phyloP scores from a whole-genome alignment of 2,888 invertebrate genomes.

The Stenoptilia bipunctidactyla region DNA sequence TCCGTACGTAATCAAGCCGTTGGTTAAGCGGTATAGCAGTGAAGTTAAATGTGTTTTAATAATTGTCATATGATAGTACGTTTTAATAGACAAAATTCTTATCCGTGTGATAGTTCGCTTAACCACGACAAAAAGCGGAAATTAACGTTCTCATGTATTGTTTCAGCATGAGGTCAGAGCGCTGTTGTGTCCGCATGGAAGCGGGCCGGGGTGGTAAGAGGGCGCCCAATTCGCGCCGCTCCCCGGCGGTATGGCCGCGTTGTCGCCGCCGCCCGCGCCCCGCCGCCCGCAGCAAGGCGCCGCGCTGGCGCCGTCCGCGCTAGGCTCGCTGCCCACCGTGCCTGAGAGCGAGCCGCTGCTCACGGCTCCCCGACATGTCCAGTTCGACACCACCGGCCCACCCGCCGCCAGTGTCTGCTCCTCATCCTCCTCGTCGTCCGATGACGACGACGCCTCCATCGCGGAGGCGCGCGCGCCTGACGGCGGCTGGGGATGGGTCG shows the following conservation, averaged over 20 bases:
- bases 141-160: conserved; percentile 8
- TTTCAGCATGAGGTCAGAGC: conserved; percentile 64
- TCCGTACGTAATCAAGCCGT: too few species aligned
- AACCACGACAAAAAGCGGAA: too few species aligned
- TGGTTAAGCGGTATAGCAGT: too few species aligned
- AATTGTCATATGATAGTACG: too few species aligned
- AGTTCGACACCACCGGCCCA: conserved; percentile 69
- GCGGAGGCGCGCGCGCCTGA: conserved; percentile 83
- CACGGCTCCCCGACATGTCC: conserved; percentile 54
- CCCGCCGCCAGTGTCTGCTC: conserved; percentile 50
- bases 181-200: conserved; percentile 64
- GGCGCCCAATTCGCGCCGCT: too few species aligned
- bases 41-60: too few species aligned
- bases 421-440: conserved; percentile 69
- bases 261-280: conserved; percentile 51
- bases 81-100: too few species aligned
- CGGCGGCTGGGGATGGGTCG: conserved; percentile 95
- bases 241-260: conserved; percentile 25
- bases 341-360: conserved; percentile 57
- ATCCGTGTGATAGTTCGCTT: too few species aligned
- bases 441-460: conserved; percentile 73
- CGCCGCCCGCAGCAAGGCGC: conserved; percentile 44
- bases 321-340: conserved; percentile 45
- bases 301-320: conserved; percentile 48
- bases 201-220: conserved; percentile 52